Percentiles rank a stretch among this genome's conserved stretches.
These are phyloP conservation scores for Mus spretus DNA, from an alignment of 2,797 vertebrate genomes.

Conservation along the genomic window DNA sequence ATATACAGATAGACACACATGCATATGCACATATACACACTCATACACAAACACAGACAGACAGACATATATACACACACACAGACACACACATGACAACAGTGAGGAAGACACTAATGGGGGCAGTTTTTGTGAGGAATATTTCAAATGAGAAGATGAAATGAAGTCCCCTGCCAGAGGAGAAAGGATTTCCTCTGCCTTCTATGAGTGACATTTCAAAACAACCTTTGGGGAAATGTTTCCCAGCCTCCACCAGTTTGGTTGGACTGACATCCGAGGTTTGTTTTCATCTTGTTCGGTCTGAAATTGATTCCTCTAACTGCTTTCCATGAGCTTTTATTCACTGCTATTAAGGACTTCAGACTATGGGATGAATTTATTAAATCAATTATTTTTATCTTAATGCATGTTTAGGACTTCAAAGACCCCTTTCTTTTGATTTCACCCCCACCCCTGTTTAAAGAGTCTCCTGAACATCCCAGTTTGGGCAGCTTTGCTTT, in stretches of 20 bases:
- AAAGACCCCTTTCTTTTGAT: conserved; percentile 75
- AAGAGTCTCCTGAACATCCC: conserved; percentile 76
- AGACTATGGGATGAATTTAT: conserved; percentile 88
- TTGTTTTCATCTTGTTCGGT: conserved; percentile 75
- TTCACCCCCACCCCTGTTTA: conserved; percentile 64
- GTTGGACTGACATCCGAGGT: conserved; percentile 57
- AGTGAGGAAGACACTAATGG: background rate
- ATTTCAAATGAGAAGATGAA: conserved; percentile 53
- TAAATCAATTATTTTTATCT: conserved; percentile 87
- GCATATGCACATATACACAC: background rate
- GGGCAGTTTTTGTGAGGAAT: background rate
- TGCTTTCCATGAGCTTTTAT: conserved; percentile 79
- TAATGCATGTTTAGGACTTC: conserved; percentile 87
- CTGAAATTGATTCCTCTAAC: conserved; percentile 85
- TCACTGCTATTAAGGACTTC: conserved; percentile 79
- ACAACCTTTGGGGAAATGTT: conserved; percentile 46
- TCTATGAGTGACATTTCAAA: conserved; percentile 63
- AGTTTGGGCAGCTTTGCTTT: conserved; percentile 83
- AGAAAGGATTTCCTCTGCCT: conserved; percentile 20
- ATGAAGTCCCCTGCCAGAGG: background rate
- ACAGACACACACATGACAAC: background rate
- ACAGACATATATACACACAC: no score
- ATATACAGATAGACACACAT: background rate
- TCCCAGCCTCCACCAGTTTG: conserved; percentile 55
- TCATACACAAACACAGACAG: background rate